Percentiles rank a stretch among this genome's conserved stretches.
Conservation (phyloP, 2,113 vertebrate genomes). For the Sinocyclocheilus rhinocerous region DNA sequence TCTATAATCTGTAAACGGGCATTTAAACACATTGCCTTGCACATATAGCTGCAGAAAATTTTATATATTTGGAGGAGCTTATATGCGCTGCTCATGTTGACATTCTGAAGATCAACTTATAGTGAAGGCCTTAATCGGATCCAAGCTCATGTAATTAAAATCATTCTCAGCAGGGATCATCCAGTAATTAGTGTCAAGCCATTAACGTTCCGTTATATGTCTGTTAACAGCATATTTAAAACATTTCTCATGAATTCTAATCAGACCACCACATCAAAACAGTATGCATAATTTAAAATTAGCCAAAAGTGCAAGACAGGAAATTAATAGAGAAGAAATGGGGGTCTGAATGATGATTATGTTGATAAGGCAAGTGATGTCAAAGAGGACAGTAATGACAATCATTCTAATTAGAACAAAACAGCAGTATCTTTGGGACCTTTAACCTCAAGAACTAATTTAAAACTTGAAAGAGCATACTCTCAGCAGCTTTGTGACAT, state of each 20-base stretch:
- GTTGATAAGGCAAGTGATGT: slow-evolving; percentile 36
- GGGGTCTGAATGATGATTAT: slow-evolving; percentile 40
- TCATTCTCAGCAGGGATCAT: slow-evolving; percentile 57
- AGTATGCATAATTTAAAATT: slow-evolving; percentile 33
- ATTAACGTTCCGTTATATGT: slow-evolving; percentile 61
- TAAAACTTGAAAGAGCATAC: background rate
- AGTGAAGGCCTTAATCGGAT: slow-evolving; percentile 55
- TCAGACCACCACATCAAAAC: slow-evolving; percentile 46
- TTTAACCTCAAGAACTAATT: slow-evolving; percentile 1
- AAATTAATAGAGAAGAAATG: slow-evolving; percentile 27
- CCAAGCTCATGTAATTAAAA: slow-evolving; percentile 58
- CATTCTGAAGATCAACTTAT: slow-evolving; percentile 38
- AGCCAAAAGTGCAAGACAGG: background rate
- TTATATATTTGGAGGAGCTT: background rate
- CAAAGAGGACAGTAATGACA: slow-evolving; percentile 5
- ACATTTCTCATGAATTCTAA: slow-evolving; percentile 43
- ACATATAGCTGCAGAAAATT: slow-evolving; percentile 2
- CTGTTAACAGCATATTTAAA: slow-evolving; percentile 58
- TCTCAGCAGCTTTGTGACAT: background rate
- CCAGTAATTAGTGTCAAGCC: slow-evolving; percentile 63
- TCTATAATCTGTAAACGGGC: background rate
- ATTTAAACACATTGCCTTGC: background rate
- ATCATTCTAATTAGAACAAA: slow-evolving; percentile 24
- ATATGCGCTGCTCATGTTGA: slow-evolving; percentile 16
- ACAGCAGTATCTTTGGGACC: background rate